A percentile compares a stretch with the other conserved stretches of the same genome.
Evolutionary conservation across 2,888 invertebrate species (phyloP).

Genomic region (Mystacides longicornis): DNA sequence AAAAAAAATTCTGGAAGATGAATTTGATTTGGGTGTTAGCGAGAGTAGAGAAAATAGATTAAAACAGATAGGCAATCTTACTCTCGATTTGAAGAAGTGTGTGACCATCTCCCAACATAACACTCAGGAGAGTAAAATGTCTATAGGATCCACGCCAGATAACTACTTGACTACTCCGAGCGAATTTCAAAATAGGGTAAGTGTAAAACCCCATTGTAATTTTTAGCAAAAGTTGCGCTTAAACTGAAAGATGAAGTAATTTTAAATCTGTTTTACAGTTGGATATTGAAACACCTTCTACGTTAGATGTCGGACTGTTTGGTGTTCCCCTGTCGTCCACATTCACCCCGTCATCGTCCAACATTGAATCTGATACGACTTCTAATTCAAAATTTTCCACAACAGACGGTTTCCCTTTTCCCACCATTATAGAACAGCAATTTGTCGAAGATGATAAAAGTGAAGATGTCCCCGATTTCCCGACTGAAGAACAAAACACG

Average conservation of each 20-base stretch:
- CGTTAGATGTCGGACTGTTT: conserved; percentile 41
- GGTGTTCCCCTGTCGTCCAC: conserved; percentile 36
- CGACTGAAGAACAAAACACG: conserved; percentile 20
- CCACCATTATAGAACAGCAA: conserved; percentile 32
- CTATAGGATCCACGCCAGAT: conserved; percentile 17
- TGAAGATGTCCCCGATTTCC: conserved; percentile 25
- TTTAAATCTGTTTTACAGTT: conserved; percentile 35
- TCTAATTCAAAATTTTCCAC: conserved; percentile 37
- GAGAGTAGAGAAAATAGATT: conserved; percentile 15
- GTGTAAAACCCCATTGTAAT: conserved; percentile 19
- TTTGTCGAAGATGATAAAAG: conserved; percentile 31
- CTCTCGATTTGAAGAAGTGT: conserved; percentile 41
- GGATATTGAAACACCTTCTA: conserved; percentile 46
- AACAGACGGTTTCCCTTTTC: conserved; percentile 42
- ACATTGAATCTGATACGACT: conserved; percentile 29
- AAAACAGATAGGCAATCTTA: conserved; percentile 29
- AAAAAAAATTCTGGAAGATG: conserved; percentile 52
- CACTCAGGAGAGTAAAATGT: conserved; percentile 6
- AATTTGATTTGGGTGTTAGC: conserved; percentile 42
- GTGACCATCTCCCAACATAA: not conserved
- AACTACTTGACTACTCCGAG: conserved; percentile 34
- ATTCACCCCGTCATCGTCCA: conserved; percentile 36
- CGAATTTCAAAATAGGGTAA: conserved; percentile 40
- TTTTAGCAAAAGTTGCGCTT: not conserved
- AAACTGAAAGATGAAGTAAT: not conserved